These are phyloP conservation scores for Lampris incognitus DNA, from an alignment of 2,113 vertebrate species.

Conservation along the genomic window DNA sequence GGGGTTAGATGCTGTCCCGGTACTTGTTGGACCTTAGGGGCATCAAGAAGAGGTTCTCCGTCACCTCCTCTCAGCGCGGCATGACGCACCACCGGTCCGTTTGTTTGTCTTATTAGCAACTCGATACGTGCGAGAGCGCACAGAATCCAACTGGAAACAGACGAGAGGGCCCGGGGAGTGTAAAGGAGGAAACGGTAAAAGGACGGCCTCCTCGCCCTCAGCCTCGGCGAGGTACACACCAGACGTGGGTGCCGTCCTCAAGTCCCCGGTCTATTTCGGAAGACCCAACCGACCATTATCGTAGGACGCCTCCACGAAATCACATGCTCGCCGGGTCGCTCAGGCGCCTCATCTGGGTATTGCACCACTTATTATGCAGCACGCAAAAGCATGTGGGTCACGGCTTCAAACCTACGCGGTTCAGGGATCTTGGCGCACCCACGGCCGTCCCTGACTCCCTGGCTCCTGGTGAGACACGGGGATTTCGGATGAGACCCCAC, in stretches of 20 bases:
- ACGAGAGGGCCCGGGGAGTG: no score
- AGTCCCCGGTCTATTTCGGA: conserved; percentile 52
- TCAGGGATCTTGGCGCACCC: background rate
- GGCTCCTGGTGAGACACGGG: background rate
- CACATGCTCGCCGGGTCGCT: conserved; percentile 30
- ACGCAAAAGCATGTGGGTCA: background rate
- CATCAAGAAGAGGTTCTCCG: no score
- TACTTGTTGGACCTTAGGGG: no score
- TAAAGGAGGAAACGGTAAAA: background rate
- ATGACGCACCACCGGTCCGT: no score
- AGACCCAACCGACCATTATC: conserved; percentile 62
- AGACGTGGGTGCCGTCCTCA: conserved; percentile 50
- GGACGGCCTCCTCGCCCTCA: conserved; percentile 20
- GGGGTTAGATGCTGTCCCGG: no score
- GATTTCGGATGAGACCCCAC: conserved; percentile 56
- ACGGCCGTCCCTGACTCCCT: no score
- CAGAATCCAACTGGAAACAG: no score
- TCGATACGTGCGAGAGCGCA: no score
- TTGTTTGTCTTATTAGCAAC: no score
- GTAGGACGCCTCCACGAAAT: conserved; percentile 60
- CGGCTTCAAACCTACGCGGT: conserved; percentile 18
- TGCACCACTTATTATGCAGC: conserved; percentile 34
- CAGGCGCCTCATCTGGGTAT: conserved; percentile 8
- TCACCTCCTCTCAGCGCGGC: no score
- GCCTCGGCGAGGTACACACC: conserved; percentile 36